These are phyloP conservation scores for Drosophila rubida DNA, from an alignment of 2,888 invertebrate species.

Conservation along the genomic window DNA sequence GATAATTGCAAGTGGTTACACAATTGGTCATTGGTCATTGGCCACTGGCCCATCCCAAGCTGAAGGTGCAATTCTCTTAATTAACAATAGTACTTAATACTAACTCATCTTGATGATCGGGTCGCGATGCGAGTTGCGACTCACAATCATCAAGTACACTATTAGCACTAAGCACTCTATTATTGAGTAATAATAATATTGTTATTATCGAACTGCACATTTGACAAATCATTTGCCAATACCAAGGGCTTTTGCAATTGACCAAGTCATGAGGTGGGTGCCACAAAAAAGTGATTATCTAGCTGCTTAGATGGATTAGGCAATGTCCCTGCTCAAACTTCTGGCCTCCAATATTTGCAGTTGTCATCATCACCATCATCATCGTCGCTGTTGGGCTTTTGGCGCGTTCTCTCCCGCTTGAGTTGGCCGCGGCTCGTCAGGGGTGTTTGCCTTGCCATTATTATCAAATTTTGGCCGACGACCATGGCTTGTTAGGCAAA, in stretches of 20 bases:
- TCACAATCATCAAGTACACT: slow-evolving; percentile 19
- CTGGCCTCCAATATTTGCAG: slow-evolving; percentile 72
- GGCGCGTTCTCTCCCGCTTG: slow-evolving; percentile 45
- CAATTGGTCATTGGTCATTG: background rate
- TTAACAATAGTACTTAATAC: slow-evolving; percentile 21
- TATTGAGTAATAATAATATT: slow-evolving; percentile 12
- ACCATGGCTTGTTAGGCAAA: slow-evolving; percentile 71
- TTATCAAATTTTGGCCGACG: slow-evolving; percentile 57
- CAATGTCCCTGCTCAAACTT: slow-evolving; percentile 45
- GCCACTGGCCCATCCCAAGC: slow-evolving; percentile 8
- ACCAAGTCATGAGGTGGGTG: slow-evolving; percentile 56
- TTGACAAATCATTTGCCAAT: slow-evolving; percentile 61
- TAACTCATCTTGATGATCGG: slow-evolving; percentile 22
- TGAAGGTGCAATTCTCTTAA: slow-evolving; percentile 3
- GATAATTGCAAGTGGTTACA: slow-evolving; percentile 15
- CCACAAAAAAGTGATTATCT: slow-evolving; percentile 14
- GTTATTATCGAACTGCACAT: slow-evolving; percentile 36
- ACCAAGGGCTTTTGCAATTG: slow-evolving; percentile 66
- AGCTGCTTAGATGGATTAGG: slow-evolving; percentile 15
- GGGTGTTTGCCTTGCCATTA: slow-evolving; percentile 70
- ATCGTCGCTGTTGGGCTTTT: slow-evolving; percentile 2
- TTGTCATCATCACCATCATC: slow-evolving; percentile 53
- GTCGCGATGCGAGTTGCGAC: too few relatives aligned
- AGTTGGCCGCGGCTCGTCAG: slow-evolving; percentile 13
- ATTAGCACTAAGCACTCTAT: slow-evolving; percentile 1